Conservation (phyloP, 2,888 invertebrate species). For the Macropis europaea region DNA sequence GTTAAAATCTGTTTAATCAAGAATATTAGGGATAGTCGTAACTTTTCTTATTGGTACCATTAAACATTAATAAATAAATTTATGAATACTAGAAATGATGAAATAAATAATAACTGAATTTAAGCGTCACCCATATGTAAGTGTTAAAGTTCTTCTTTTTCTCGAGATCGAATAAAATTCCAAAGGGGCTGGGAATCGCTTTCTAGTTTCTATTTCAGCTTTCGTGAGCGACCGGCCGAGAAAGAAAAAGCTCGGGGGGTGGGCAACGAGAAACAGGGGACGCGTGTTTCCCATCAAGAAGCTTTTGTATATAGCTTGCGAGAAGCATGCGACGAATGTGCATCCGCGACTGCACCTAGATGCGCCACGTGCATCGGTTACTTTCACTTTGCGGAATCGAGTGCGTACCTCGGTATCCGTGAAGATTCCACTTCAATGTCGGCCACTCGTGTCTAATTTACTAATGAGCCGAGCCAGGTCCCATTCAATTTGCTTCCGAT, state of each 20-base stretch:
- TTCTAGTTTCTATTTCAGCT: conserved; percentile 23
- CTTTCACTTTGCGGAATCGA: neutral
- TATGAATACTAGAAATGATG: no score
- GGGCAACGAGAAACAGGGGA: conserved; percentile 8
- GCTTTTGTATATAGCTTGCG: conserved; percentile 27
- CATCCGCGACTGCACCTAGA: neutral
- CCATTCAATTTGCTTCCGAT: no score
- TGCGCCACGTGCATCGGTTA: neutral
- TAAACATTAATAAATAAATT: no score
- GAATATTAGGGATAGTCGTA: no score
- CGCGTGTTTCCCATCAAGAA: conserved; percentile 10
- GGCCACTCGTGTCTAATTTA: no score
- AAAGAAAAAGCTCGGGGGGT: neutral
- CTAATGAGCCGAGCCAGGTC: no score
- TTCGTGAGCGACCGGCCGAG: conserved; percentile 18
- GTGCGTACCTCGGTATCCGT: neutral
- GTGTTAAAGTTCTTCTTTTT: no score
- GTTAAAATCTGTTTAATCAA: no score
- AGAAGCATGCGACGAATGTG: neutral
- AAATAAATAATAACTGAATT: no score
- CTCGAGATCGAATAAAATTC: neutral
- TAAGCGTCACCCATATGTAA: no score
- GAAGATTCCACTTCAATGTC: no score
- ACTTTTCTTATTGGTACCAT: no score
- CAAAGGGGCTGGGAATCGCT: neutral